Base-by-base conservation (phyloP, 2,797 vertebrate genomes). In the Trachops cirrhosus region DNA sequence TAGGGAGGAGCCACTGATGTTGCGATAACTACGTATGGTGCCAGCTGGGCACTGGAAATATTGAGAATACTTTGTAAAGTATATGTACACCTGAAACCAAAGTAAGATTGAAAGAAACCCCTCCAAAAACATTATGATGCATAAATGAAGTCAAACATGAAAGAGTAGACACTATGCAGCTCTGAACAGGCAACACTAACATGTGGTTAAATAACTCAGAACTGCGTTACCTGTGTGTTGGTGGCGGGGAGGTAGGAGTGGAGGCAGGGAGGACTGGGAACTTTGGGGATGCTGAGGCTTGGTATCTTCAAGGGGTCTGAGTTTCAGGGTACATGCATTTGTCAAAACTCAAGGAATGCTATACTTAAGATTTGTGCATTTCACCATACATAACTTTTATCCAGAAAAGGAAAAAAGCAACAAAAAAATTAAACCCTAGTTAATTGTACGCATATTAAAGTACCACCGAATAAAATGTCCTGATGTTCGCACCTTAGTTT, bases 281-380 rank as follows among this genome's bases (percentile, higher is more conserved):
- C 10, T 34, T 88, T 6, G 6, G 5, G 10, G n/a, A 44, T 1
- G 10, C 21, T 29, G 6, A 70, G 9, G 39, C 44, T 29, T 77
- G 19, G 14, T 37, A 7, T 59, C 52, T 77, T 34, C 11, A 39
- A 29, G 26, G 52, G 21, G 3, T 8, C 29, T 82, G 73, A 3
- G 6, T 57, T 54, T 29, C 50, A 88, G 57, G 29, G 5, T 34
- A 29, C 3, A 10, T 24, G 32, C 67, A 21, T 75, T 67, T 75
- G 44, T 80, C 52, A 62, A 85, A 91, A 85, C 73, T 73, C 73
- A 84, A 67, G 26, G 34, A 84, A 44, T 12, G 26, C 14, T 44
- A 9, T 39, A 41, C 5, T 86, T 59, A 73, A 67, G 59, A 59
- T 82, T 8, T 59, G 41, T 86, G 16, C 29, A 89, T 74, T 89